Evolutionary conservation across 2,113 vertebrate genomes (phyloP).

Genomic region (Sphyrna mokarran): DNA sequence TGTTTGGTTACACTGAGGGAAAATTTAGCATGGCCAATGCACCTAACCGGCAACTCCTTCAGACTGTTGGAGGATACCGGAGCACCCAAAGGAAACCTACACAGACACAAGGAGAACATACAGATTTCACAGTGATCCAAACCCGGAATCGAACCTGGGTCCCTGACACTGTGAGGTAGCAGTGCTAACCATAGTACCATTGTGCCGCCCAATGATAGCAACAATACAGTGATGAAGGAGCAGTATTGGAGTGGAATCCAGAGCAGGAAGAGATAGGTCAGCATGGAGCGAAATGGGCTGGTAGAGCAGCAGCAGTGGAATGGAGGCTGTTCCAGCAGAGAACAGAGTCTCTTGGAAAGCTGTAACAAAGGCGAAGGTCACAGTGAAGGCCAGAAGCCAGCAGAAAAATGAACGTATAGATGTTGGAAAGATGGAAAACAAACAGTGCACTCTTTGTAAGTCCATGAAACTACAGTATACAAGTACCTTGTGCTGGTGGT

Average conservation of each 20-base stretch:
- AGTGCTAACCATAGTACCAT: too few species aligned
- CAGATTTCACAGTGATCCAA: too few species aligned
- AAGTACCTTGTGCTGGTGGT: conserved; percentile 19
- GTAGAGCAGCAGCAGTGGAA: not conserved
- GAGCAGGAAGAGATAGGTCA: not conserved
- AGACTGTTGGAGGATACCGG: too few species aligned
- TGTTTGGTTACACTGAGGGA: too few species aligned
- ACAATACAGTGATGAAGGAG: not conserved
- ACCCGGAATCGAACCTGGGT: too few species aligned
- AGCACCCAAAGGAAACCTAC: too few species aligned
- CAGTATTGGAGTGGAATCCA: not conserved
- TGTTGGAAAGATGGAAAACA: not conserved
- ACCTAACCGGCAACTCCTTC: too few species aligned
- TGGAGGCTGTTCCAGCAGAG: not conserved
- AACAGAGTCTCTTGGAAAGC: not conserved
- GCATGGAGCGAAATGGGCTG: not conserved
- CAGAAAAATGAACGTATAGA: not conserved
- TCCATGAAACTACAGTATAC: not conserved
- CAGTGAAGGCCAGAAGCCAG: conserved; percentile 2
- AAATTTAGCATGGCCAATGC: too few species aligned
- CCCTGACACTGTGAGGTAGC: too few species aligned
- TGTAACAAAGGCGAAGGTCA: conserved; percentile 13
- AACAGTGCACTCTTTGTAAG: conserved; percentile 19
- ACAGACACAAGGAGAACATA: too few species aligned
- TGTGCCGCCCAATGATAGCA: too few species aligned